Evolutionary conservation across 2,888 invertebrate genomes (phyloP), one percentile per base, ranked within the genome.

Genomic region (Erpobdella octoculata): DNA sequence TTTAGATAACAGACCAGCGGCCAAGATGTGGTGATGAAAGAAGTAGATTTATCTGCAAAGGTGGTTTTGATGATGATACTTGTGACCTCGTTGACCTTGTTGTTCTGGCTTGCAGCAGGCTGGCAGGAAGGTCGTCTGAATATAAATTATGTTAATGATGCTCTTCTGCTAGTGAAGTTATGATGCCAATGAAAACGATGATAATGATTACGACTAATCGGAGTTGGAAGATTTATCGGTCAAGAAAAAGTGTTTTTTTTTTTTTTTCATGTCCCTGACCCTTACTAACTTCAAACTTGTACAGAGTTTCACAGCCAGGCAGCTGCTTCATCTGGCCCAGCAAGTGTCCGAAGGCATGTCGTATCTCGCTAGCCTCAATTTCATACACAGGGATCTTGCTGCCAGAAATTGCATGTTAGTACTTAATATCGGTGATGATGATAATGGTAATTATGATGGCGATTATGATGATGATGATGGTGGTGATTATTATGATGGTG

Each of bases 401-500:
- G 85, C 85, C 25, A 79, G 86, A 74, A 86, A 86, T 78, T 86
- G 86, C 83, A 85, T 86, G 86, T 85, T 79, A 80, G 84, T 80
- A 37, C 5, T 5, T 0, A 28, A n/a, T 66, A n/a, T 21, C 33
- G 62, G 33, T 62, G 66, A 66, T 68, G 33, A 68, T 68, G 68
- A 31, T 21, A n/a, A 3, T 21, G 48, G 33, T 21, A 21, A 33
- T 65, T 35, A 38, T 37, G 31, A 25, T 48, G 15, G 8, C 48
- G 25, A 21, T 73, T 65, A 21, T 61, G 33, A 61, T 61, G 31
- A 8, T 61, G 3, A 61, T 31, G 48, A 5, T 53, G 53, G 2
- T 15, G 15, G 21, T n/a, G 1, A 28, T 53, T 6, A 53, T 21
- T 46, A 46, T 21, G n/a, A n/a, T n/a, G n/a, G n/a, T n/a, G n/a